Evolutionary conservation across 2,113 vertebrate genomes (phyloP).

Genomic region (Thunnus thynnus): DNA sequence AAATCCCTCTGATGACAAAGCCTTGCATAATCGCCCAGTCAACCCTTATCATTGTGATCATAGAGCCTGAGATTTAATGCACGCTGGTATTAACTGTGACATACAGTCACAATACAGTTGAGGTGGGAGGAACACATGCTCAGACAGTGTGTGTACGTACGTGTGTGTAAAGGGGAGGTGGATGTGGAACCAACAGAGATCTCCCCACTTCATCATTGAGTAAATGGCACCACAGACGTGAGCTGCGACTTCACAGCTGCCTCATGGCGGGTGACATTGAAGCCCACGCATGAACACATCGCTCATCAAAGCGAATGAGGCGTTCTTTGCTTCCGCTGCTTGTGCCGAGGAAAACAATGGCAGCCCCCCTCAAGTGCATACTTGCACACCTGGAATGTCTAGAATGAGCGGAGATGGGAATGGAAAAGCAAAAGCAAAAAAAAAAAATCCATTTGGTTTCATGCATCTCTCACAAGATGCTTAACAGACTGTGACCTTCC

Average conservation of each 20-base stretch:
- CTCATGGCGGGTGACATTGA: slow-evolving; percentile 80
- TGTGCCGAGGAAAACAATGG: slow-evolving; percentile 71
- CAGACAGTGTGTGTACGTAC: slow-evolving; percentile 31
- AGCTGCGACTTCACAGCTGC: slow-evolving; percentile 79
- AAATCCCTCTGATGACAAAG: slow-evolving; percentile 59
- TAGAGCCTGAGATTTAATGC: slow-evolving; percentile 67
- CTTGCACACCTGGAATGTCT: slow-evolving; percentile 78
- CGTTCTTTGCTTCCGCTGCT: slow-evolving; percentile 65
- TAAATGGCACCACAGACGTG: slow-evolving; percentile 75
- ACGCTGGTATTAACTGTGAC: slow-evolving; percentile 67
- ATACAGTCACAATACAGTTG: slow-evolving; percentile 62
- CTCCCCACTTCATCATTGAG: slow-evolving; percentile 78
- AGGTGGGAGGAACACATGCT: slow-evolving; percentile 67
- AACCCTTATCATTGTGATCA: slow-evolving; percentile 67
- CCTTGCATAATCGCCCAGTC: slow-evolving; percentile 62
- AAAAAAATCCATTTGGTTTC: slow-evolving; percentile 69
- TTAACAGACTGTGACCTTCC: slow-evolving; percentile 81
- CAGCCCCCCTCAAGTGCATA: slow-evolving; percentile 40
- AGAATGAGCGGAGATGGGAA: slow-evolving; percentile 61
- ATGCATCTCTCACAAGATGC: slow-evolving; percentile 67
- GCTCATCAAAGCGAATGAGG: slow-evolving; percentile 83
- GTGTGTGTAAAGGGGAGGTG: slow-evolving; percentile 57
- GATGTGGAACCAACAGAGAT: slow-evolving; percentile 71
- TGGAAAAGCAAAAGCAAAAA: not conserved
- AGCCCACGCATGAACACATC: slow-evolving; percentile 80